A percentile compares a stretch with the other conserved stretches of the same genome.
Conservation (phyloP, 2,888 invertebrate genomes). For the Anoncus sp. region DNA sequence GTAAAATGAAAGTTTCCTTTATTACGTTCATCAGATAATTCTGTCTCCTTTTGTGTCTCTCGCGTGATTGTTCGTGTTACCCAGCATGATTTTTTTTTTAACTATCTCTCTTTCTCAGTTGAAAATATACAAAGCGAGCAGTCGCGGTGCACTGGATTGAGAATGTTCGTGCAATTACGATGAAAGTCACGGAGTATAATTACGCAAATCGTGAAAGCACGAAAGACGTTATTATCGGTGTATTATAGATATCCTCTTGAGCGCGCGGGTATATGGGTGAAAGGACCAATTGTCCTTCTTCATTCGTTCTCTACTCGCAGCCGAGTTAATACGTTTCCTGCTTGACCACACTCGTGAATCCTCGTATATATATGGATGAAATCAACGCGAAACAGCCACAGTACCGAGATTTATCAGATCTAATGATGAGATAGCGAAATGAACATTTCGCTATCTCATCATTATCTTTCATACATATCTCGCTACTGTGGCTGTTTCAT, state of each 20-base stretch:
- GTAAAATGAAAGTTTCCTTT: slow-evolving; percentile 40
- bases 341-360: slow-evolving; percentile 25
- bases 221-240: slow-evolving; percentile 51
- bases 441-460: slow-evolving; percentile 1
- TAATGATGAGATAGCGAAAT: too few relatives aligned
- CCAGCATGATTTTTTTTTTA: slow-evolving; percentile 22
- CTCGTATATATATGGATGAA: slow-evolving; percentile 4
- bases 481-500: neutral
- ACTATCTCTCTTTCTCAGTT: slow-evolving; percentile 60
- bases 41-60: slow-evolving; percentile 20
- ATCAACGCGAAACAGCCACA: too few relatives aligned
- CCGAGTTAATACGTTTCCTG: slow-evolving; percentile 14
- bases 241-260: slow-evolving; percentile 4
- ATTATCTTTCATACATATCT: slow-evolving; percentile 1
- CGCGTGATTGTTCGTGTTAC: slow-evolving; percentile 24
- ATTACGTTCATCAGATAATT: slow-evolving; percentile 31
- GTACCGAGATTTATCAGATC: too few relatives aligned
- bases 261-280: slow-evolving; percentile 39
- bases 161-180: slow-evolving; percentile 71
- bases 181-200: slow-evolving; percentile 71
- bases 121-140: slow-evolving; percentile 61
- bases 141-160: slow-evolving; percentile 55
- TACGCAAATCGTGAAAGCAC: slow-evolving; percentile 73
- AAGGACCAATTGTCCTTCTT: slow-evolving; percentile 43
- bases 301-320: neutral